Percentiles rank a stretch among this genome's conserved stretches.
These are phyloP conservation scores for Dinothrombium tinctorium DNA, from an alignment of 1,140 invertebrate species.

Conservation along the genomic window DNA sequence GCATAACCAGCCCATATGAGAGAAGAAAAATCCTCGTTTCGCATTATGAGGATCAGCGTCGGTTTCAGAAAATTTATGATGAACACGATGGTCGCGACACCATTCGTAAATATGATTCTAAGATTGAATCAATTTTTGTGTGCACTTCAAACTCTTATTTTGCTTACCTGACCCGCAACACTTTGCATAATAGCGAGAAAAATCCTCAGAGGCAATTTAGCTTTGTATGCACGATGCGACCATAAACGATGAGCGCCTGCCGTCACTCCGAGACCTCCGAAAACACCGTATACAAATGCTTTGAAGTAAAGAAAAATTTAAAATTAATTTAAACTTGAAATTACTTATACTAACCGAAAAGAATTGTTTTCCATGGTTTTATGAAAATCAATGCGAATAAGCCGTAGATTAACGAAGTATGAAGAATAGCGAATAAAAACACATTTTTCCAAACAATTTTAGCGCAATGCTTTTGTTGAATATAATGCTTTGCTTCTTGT, in stretches of 20 bases:
- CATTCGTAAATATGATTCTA: slow-evolving; percentile 25
- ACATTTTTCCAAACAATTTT: slow-evolving; percentile 6
- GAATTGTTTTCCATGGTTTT: not conserved
- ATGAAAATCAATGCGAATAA: not conserved
- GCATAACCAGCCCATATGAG: slow-evolving; percentile 7
- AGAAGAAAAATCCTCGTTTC: slow-evolving; percentile 10
- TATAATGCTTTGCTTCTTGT: no score
- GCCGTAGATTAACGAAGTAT: slow-evolving; percentile 7
- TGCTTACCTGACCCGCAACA: slow-evolving; percentile 55
- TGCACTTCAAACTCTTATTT: no score
- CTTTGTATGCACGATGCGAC: slow-evolving; percentile 82
- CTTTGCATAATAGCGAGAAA: slow-evolving; percentile 47
- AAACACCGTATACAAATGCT: not conserved
- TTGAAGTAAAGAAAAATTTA: not conserved
- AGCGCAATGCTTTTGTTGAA: no score
- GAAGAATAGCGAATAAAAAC: not conserved
- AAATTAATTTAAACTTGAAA: not conserved
- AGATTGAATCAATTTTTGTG: no score
- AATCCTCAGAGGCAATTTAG: slow-evolving; percentile 54
- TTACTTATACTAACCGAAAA: not conserved
- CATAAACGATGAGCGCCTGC: slow-evolving; percentile 80
- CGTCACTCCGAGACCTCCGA: slow-evolving; percentile 35
- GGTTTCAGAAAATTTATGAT: slow-evolving; percentile 14
- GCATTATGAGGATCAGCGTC: slow-evolving; percentile 14
- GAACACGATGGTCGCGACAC: slow-evolving; percentile 13